Evolutionary conservation across 2,888 invertebrate species (phyloP).

Genomic region (Dolichomitus sp.): DNA sequence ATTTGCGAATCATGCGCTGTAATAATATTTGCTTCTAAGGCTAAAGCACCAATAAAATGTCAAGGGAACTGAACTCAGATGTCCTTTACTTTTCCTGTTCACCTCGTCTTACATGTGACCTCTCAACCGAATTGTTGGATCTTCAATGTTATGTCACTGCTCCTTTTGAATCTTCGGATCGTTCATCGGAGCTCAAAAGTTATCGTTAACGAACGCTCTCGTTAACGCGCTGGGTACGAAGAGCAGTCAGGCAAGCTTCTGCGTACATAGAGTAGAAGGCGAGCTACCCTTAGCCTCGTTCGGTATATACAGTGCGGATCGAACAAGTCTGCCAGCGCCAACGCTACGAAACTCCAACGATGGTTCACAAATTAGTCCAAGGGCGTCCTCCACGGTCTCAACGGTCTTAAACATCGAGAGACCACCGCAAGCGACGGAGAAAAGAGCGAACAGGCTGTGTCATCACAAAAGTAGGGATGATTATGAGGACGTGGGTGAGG

Average conservation of each 20-base stretch:
- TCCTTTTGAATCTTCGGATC: conserved; percentile 17
- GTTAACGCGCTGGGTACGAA: conserved; percentile 16
- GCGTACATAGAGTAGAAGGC: neutral
- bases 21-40: conserved; percentile 18
- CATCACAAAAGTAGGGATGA: conserved; percentile 21
- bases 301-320: neutral
- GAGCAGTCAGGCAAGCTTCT: neutral
- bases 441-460: conserved; percentile 19
- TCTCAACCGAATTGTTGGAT: neutral
- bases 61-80: neutral
- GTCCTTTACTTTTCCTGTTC: neutral
- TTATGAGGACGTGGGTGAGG: conserved; percentile 15
- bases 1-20: neutral
- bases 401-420: conserved; percentile 31
- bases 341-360: conserved; percentile 21
- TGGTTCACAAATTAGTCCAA: conserved; percentile 60
- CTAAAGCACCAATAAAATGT: neutral
- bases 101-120: neutral
- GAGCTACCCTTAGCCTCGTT: neutral
- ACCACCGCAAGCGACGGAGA: conserved; percentile 17
- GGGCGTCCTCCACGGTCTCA: conserved; percentile 44
- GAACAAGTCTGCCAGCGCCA: conserved; percentile 7
- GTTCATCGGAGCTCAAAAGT: conserved; percentile 53
- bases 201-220: conserved; percentile 57
- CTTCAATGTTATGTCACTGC: neutral